Conservation (phyloP, 2,113 vertebrate genomes). For the Seriola quinqueradiata region DNA sequence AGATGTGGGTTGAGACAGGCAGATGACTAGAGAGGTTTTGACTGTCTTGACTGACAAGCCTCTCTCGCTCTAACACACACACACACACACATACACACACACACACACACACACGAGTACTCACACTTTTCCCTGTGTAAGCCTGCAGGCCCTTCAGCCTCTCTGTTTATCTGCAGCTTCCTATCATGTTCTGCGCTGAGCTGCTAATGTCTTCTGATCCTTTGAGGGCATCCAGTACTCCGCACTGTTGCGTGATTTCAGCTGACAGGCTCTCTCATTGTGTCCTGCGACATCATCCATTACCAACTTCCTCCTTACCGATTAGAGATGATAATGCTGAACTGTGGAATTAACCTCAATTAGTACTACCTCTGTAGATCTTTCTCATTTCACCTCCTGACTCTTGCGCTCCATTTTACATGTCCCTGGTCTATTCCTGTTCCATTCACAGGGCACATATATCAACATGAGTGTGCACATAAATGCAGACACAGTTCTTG, state of each 20-base stretch:
- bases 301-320: conserved; percentile 57
- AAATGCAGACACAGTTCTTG: conserved; percentile 11
- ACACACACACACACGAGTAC: background rate
- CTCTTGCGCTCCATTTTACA: conserved; percentile 48
- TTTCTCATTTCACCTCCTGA: conserved; percentile 67
- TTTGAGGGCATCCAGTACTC: conserved; percentile 73
- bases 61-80: conserved; percentile 26
- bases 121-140: background rate
- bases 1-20: conserved; percentile 35
- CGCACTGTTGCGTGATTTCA: conserved; percentile 62
- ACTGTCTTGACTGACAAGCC: conserved; percentile 45
- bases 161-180: conserved; percentile 66
- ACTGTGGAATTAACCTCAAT: conserved; percentile 88
- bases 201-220: conserved; percentile 81
- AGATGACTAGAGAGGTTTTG: conserved; percentile 26
- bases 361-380: conserved; percentile 77
- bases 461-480: conserved; percentile 24
- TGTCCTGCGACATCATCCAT: conserved; percentile 81
- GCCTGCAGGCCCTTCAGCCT: conserved; percentile 40
- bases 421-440: conserved; percentile 35
- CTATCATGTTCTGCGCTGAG: conserved; percentile 62
- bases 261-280: conserved; percentile 73
- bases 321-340: conserved; percentile 71
- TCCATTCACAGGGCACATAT: conserved; percentile 37
- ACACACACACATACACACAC: background rate